These are phyloP conservation scores for Rhinoptilus africanus DNA, from an alignment of 2,113 vertebrate species.

Conservation along the genomic window DNA sequence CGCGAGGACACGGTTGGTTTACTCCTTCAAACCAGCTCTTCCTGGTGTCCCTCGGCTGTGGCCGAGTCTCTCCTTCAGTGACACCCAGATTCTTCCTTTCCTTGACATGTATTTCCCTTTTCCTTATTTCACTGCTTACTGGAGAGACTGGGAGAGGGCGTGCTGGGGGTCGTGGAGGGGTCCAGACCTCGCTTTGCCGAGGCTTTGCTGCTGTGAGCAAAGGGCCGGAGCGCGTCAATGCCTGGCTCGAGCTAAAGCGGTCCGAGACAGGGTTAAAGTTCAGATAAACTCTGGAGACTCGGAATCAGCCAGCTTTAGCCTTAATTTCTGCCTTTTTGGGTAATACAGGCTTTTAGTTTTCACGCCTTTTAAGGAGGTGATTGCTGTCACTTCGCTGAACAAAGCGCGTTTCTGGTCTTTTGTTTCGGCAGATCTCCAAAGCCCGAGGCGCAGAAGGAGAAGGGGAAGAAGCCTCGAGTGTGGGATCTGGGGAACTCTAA, in stretches of 20 bases:
- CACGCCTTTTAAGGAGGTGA: accelerated
- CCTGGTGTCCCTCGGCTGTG: accelerated
- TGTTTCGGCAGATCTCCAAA: constrained; percentile 83
- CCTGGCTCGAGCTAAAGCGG: background rate
- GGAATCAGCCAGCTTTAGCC: background rate
- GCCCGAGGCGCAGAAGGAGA: constrained; percentile 84
- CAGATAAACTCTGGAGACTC: background rate
- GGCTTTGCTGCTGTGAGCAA: background rate
- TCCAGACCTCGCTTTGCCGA: background rate
- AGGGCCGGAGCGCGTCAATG: accelerated
- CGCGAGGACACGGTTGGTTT: accelerated
- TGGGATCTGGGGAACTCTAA: constrained; percentile 85
- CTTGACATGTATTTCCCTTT: background rate
- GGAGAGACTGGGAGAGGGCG: background rate
- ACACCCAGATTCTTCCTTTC: background rate
- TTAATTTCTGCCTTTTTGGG: background rate
- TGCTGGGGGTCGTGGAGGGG: accelerated
- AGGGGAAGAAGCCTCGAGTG: constrained; percentile 85
- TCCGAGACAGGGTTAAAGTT: background rate
- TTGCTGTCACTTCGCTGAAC: background rate
- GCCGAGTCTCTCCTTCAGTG: background rate
- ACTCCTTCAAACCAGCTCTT: accelerated
- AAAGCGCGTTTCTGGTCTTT: accelerated
- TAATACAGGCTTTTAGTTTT: background rate
- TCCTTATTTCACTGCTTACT: background rate